These are phyloP conservation scores for Eilema sororculum DNA, from an alignment of 2,888 invertebrate genomes.

Conservation along the genomic window DNA sequence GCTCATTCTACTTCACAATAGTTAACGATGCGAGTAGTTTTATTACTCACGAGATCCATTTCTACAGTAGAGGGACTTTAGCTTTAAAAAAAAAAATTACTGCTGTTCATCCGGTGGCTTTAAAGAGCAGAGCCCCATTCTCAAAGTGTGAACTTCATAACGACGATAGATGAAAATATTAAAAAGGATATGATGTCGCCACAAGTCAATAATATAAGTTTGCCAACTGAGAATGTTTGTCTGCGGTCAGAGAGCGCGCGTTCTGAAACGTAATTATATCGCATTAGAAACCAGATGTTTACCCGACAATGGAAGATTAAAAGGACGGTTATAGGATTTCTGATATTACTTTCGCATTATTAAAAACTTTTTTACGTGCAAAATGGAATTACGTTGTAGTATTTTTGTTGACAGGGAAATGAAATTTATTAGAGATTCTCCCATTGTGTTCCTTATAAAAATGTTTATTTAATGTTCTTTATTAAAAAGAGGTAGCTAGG, in stretches of 20 bases:
- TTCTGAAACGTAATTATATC: not conserved
- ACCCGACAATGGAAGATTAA: not conserved
- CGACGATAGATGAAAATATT: too few relatives aligned
- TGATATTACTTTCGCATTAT: not conserved
- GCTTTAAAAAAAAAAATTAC: too few relatives aligned
- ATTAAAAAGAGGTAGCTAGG: too few relatives aligned
- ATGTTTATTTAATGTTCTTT: not conserved
- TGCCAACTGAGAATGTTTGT: not conserved
- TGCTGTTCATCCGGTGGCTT: too few relatives aligned
- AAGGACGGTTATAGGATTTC: not conserved
- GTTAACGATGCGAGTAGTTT: too few relatives aligned
- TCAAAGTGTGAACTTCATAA: too few relatives aligned
- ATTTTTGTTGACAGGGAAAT: not conserved
- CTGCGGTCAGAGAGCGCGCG: not conserved
- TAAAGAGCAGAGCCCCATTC: too few relatives aligned
- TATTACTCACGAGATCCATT: too few relatives aligned
- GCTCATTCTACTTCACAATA: too few relatives aligned
- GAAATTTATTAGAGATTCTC: not conserved
- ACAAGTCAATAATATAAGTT: not conserved
- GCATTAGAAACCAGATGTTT: constrained; percentile 1
- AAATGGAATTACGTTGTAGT: not conserved
- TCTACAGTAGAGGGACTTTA: too few relatives aligned
- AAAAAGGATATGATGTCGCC: not conserved
- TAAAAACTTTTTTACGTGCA: not conserved
- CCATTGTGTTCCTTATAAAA: not conserved